phyloP scores from a whole-genome alignment of 2,113 vertebrate species.

The Murina feae region DNA sequence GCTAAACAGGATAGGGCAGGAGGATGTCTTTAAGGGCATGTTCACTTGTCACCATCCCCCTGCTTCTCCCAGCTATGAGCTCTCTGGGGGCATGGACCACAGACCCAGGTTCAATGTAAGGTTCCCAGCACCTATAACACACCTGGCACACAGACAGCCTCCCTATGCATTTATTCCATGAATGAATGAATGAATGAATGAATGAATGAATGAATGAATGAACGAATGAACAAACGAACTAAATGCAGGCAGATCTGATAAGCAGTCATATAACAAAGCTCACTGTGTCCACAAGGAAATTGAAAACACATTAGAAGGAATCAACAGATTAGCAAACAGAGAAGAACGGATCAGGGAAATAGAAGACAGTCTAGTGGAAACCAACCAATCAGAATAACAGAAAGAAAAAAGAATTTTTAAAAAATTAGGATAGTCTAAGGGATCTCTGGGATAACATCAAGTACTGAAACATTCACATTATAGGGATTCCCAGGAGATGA shows the following conservation, averaged over 20 bases:
- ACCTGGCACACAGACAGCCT: background rate
- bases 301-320: background rate
- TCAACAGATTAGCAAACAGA: background rate
- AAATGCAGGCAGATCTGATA: background rate
- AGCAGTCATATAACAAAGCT: background rate
- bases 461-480: background rate
- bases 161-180: background rate
- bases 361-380: background rate
- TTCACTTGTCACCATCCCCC: background rate
- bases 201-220: background rate
- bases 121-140: background rate
- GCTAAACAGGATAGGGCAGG: too few relatives aligned
- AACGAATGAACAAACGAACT: background rate
- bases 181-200: background rate
- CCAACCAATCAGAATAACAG: background rate
- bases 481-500: background rate
- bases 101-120: background rate
- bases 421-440: background rate
- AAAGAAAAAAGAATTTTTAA: background rate
- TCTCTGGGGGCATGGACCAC: background rate
- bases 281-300: background rate
- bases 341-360: background rate
- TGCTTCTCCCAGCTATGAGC: background rate
- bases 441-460: background rate
- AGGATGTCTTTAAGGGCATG: background rate